Evolutionary conservation across 2,888 invertebrate genomes (phyloP), one percentile per base, ranked within the genome.

Genomic region (Tetrapedia diversipes): DNA sequence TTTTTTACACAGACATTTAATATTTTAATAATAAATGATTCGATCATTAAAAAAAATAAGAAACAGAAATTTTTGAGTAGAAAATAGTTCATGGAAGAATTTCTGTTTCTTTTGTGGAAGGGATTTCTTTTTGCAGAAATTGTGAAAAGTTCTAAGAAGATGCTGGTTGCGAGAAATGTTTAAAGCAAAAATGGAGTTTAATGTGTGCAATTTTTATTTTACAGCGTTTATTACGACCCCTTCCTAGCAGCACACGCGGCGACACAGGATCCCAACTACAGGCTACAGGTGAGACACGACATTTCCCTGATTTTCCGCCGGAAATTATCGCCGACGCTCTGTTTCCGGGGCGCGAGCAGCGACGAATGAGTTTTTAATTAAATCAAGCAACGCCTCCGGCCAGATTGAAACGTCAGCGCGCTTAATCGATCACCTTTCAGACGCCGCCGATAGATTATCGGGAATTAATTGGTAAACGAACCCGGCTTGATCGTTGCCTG

Each of bases 211-310:
- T 88, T 89, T 86, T 68, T 87, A 84, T 92, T 92, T 93, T 94
- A 93, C 93, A 97, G 98, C 93, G 96, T 98, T 86, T 98, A 98
- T 94, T 98, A 98, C 94, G 98, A 98, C 94, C 98, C 97, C 89
- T 97, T 98, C 95, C 94, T 98, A 94, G 97, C 97, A 86, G 97
- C 97, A 83, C 95, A 95, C 88, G 96, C 96, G 83, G 93, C 93
- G 70, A 93, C 94, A 88, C 96, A 96, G 89, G 97, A 97, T 93
- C 96, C 96, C 85, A 96, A 96, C 94, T 97, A 97, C 93, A 96
- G 97, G 94, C 94, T 97, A 90, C 97, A 97, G 96, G 97, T 97
- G 94, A 95, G 94, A 71, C 43, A 64, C 65, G 37, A 59, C 59
- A 59, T 83, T 81, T 22, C 53, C 56, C 76, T 70, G 59, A 67